phyloP scores from a whole-genome alignment of 2,888 invertebrate species.

The Nasonovia ribisnigri region DNA sequence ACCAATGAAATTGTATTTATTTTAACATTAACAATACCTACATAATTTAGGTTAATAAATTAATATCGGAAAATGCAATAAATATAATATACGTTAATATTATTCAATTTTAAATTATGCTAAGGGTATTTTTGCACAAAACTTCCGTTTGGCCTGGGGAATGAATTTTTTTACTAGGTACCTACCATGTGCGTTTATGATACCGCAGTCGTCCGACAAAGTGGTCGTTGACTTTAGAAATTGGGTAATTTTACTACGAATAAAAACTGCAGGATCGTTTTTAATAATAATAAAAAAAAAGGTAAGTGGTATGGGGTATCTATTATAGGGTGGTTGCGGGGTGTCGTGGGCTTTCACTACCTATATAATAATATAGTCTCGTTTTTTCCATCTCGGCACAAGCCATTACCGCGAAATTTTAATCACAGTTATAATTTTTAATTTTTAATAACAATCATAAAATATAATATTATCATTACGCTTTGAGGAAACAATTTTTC shows the following conservation, averaged over 20 bases:
- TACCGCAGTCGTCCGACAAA: neutral
- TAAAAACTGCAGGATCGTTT: neutral
- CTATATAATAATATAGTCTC: neutral
- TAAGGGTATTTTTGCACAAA: neutral
- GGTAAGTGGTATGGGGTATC: neutral
- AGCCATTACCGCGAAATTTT: neutral
- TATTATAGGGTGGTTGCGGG: neutral
- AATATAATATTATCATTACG: neutral
- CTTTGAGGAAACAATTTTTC: neutral
- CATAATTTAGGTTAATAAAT: neutral
- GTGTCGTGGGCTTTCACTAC: neutral
- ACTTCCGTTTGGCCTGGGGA: neutral
- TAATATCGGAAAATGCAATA: neutral
- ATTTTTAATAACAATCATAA: constrained; percentile 4
- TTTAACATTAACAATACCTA: neutral
- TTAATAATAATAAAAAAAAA: constrained; percentile 11
- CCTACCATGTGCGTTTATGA: neutral
- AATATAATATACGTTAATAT: neutral
- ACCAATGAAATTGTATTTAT: neutral
- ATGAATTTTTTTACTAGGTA: neutral
- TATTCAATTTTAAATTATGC: neutral
- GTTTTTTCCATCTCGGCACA: neutral
- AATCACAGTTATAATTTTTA: constrained; percentile 5
- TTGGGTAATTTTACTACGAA: neutral
- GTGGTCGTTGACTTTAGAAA: constrained; percentile 8